Evolutionary conservation across 2,888 invertebrate genomes (phyloP).

Genomic region (Microplitis manilae): DNA sequence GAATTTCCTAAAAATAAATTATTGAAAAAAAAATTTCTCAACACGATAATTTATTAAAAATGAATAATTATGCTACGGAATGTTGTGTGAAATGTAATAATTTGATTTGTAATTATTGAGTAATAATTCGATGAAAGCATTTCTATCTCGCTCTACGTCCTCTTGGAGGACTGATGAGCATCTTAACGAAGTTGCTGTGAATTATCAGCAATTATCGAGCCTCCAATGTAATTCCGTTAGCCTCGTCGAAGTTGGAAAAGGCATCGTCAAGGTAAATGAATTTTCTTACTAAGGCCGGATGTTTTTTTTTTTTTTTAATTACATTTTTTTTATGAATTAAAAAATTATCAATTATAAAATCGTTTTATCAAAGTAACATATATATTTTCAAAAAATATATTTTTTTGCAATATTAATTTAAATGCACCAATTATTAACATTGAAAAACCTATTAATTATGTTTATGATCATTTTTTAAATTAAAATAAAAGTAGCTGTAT

Average conservation of each 20-base stretch:
- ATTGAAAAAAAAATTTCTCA: constrained; percentile 3
- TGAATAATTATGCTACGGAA: constrained; percentile 48
- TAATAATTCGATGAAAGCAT: constrained; percentile 71
- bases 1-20: background rate
- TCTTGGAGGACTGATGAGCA: constrained; percentile 64
- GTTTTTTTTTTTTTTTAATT: constrained; percentile 43
- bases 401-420: constrained; percentile 26
- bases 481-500: too few relatives aligned
- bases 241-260: constrained; percentile 65
- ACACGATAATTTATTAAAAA: constrained; percentile 40
- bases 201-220: constrained; percentile 72
- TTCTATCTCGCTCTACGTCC: constrained; percentile 46
- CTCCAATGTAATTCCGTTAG: constrained; percentile 69
- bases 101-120: constrained; percentile 68
- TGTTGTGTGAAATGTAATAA: constrained; percentile 52
- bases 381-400: constrained; percentile 16
- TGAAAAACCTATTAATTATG: too few relatives aligned
- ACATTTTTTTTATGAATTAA: background rate
- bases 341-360: background rate
- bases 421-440: constrained; percentile 30
- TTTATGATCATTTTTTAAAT: too few relatives aligned
- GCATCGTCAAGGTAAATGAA: constrained; percentile 63
- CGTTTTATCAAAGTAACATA: background rate
- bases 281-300: constrained; percentile 55
- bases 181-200: constrained; percentile 70